Conservation (phyloP, 35 echinoderm and acorn worm genomes). For the Amphiura filiformis region DNA sequence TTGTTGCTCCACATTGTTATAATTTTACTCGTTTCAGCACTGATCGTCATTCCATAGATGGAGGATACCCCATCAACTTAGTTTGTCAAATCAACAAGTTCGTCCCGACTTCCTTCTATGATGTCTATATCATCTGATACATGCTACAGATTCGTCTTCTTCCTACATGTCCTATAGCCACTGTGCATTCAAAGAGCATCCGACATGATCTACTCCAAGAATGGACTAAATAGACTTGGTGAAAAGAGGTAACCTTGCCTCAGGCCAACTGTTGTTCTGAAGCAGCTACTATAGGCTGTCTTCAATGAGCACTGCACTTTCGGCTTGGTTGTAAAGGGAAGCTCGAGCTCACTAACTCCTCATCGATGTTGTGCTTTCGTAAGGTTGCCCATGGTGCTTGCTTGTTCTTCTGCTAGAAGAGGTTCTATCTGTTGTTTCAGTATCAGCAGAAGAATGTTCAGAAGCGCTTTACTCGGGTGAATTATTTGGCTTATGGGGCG, state of each 20-base stretch:
- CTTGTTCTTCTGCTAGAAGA: not conserved
- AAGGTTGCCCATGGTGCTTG: not conserved
- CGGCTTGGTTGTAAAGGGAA: not conserved
- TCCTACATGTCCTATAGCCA: too few species aligned
- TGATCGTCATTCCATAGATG: not conserved
- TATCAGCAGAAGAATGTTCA: too few species aligned
- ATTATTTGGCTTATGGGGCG: not conserved
- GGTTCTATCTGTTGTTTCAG: too few species aligned
- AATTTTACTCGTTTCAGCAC: not conserved
- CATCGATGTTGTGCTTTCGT: not conserved
- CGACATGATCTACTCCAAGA: conserved; percentile 8
- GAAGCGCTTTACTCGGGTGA: not conserved
- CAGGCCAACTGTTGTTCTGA: not conserved
- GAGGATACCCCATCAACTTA: not conserved
- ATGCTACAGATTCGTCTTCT: not conserved
- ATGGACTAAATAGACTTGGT: not conserved
- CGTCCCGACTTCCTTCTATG: not conserved
- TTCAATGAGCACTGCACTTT: not conserved
- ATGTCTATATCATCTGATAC: not conserved
- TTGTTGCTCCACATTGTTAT: not conserved
- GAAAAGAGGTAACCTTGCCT: not conserved
- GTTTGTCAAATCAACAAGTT: not conserved
- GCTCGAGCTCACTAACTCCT: too few species aligned
- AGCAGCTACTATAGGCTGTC: not conserved
- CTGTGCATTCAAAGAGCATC: not conserved